Evolutionary conservation across 2,113 vertebrate genomes (phyloP), one percentile per base, ranked within the genome.

Genomic region (Aptenodytes patagonicus): DNA sequence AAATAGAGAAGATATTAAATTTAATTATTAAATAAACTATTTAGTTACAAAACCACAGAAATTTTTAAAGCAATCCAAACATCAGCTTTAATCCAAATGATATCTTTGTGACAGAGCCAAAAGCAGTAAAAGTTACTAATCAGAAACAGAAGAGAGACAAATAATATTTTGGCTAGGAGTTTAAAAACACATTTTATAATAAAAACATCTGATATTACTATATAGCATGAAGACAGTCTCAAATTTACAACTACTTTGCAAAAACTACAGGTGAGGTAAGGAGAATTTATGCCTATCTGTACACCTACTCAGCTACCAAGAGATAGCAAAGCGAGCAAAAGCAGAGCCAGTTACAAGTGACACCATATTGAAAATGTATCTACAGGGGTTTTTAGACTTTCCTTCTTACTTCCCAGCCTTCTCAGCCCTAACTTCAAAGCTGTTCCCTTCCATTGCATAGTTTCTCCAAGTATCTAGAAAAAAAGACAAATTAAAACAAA

Each of bases 71-170:
- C 24, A 55, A 90, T 29, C 13, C 11, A 87, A 95, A 89, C 26
- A 93, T 7, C 32, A 75, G 32, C 60, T 77, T 70, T 87, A 89
- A 90, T 83, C 83, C 76, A 82, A 92, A 31, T 46, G 11, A 3
- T 26, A 57, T 58, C 32, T 49, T 17, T 79, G 57, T 52, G 40
- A 79, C 28, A 82, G 44, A 87, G 80, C 69, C 83, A 96, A 84
- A 32, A 26, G 69, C 65, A 84, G 65, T 57, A 49, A 9, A 71
- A 91, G 42, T 61, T 61, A 57, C 57, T 83, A 73, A 91, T 40
- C 31, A 96, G 70, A 94, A 96, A 51, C 81, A 93, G 57, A 89
- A 86, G 21, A 73, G 44, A 93, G 34, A 83, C 20, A 84, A 93
- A 77, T 17, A 76, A n/a, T 73, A 78, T 64, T 89, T 94, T 81